Evolutionary conservation across 1,140 invertebrate species (phyloP).

Genomic region (Gonioctena quinquepunctata): DNA sequence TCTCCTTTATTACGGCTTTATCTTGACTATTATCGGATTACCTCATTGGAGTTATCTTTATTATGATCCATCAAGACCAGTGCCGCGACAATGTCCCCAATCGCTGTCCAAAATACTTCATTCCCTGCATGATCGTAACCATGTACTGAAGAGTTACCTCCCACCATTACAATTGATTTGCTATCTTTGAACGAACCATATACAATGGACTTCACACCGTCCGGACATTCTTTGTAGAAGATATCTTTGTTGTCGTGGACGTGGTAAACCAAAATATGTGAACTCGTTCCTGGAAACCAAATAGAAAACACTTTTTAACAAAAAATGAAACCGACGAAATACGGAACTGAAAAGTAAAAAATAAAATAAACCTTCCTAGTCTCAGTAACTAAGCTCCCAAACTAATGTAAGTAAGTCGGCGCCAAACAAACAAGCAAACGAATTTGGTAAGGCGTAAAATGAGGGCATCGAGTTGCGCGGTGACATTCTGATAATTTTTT

Average conservation of each 20-base stretch:
- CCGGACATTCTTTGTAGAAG: conserved; percentile 86
- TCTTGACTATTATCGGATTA: no score
- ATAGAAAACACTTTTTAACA: no score
- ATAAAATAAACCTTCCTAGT: no score
- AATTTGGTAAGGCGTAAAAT: no score
- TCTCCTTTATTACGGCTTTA: no score
- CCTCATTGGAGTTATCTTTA: conserved; percentile 84
- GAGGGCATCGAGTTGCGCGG: no score
- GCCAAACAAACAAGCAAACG: no score
- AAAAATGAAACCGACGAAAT: no score
- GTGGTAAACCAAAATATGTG: conserved; percentile 88
- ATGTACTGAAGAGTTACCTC: conserved; percentile 88
- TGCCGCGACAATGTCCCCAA: conserved; percentile 85
- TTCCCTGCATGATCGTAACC: conserved; percentile 80
- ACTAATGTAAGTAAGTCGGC: no score
- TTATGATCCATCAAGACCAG: conserved; percentile 84
- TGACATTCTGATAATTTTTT: no score
- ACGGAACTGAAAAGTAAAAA: no score
- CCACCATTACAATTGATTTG: conserved; percentile 73
- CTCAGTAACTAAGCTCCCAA: no score
- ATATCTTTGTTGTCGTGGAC: conserved; percentile 89
- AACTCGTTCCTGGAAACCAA: conserved; percentile 76
- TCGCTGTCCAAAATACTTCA: conserved; percentile 91
- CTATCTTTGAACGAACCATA: conserved; percentile 67
- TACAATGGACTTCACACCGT: conserved; percentile 80